These are phyloP conservation scores for Crotalus helleri DNA, from an alignment of 2,113 vertebrate species.

Conservation along the genomic window DNA sequence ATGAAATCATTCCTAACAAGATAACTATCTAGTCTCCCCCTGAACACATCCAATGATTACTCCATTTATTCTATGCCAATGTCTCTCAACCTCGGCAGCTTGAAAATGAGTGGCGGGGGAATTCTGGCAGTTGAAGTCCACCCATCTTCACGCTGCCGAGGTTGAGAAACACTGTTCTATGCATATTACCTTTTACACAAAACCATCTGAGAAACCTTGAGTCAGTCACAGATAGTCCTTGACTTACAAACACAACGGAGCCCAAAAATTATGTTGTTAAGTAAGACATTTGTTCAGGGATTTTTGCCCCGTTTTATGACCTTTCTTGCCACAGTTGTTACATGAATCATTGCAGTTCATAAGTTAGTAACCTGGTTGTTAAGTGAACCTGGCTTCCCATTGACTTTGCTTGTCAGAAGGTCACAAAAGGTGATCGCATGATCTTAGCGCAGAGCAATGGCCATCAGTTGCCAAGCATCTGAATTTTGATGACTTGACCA, in stretches of 20 bases:
- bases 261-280: not conserved
- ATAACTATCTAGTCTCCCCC: not conserved
- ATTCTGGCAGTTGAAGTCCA: not conserved
- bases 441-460: not conserved
- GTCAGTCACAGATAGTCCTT: not conserved
- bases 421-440: not conserved
- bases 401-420: no score
- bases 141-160: not conserved
- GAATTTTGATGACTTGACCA: not conserved
- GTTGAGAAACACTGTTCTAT: not conserved
- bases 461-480: not conserved
- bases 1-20: not conserved
- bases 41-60: not conserved
- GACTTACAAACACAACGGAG: not conserved
- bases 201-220: not conserved
- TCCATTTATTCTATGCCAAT: not conserved
- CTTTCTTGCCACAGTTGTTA: not conserved
- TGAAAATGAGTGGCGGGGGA: not conserved
- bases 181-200: not conserved
- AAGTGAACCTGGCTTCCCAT: not conserved
- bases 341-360: not conserved
- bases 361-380: not conserved
- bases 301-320: not conserved
- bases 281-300: not conserved
- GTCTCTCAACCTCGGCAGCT: not conserved